These are phyloP conservation scores for Daphoenositta chrysoptera DNA, from an alignment of 2,113 vertebrate genomes.

Conservation along the genomic window DNA sequence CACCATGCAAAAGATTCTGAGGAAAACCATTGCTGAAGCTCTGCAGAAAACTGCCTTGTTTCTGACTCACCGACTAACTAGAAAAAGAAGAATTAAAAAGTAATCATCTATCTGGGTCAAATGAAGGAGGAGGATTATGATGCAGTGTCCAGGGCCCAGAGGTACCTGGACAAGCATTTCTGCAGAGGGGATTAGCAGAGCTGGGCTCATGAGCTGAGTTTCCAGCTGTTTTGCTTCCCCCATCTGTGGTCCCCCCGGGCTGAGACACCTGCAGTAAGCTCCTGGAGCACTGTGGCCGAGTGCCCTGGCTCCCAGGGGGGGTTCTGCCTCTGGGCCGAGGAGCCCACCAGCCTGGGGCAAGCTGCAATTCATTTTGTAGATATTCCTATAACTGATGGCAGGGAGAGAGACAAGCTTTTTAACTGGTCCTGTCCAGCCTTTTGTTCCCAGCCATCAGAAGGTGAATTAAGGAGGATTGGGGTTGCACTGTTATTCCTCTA, in stretches of 20 bases:
- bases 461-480: background rate
- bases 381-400: background rate
- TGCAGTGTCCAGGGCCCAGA: fast-evolving
- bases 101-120: background rate
- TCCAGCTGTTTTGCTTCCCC: background rate
- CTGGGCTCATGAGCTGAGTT: background rate
- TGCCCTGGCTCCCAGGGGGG: fast-evolving
- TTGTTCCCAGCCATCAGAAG: background rate
- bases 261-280: background rate
- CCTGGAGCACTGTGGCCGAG: fast-evolving
- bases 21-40: background rate
- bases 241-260: fast-evolving
- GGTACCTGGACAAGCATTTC: background rate
- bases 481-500: background rate
- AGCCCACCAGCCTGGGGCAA: background rate
- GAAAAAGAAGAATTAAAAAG: background rate
- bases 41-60: background rate
- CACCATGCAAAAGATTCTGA: background rate
- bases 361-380: background rate
- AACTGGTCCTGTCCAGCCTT: background rate
- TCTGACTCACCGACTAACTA: background rate
- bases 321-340: background rate
- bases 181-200: background rate
- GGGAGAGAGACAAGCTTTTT: background rate
- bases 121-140: background rate